A percentile compares a stretch with the other conserved stretches of the same genome.
Evolutionary conservation across 2,888 invertebrate genomes (phyloP).

Genomic region (Drosophila flavopinicola): DNA sequence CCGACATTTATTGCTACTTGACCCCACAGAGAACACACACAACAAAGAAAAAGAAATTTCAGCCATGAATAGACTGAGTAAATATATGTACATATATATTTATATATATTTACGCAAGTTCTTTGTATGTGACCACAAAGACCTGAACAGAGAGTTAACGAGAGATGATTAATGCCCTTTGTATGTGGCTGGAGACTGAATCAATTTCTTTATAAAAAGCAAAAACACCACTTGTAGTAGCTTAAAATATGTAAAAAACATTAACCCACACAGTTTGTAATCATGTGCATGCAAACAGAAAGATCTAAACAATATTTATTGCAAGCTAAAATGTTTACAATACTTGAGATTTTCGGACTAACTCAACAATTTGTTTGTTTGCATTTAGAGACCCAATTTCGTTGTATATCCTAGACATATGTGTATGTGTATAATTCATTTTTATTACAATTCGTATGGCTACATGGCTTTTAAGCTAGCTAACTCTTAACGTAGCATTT

Average conservation of each 20-base stretch:
- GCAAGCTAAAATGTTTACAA: conserved; percentile 32
- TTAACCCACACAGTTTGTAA: background rate
- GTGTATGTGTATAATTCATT: conserved; percentile 12
- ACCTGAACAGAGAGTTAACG: background rate
- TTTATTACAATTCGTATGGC: conserved; percentile 61
- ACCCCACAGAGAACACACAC: conserved; percentile 6
- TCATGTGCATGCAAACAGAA: background rate
- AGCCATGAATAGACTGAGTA: background rate
- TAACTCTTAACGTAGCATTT: conserved; percentile 40
- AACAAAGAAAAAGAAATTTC: conserved; percentile 20
- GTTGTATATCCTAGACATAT: background rate
- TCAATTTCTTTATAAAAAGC: conserved; percentile 4
- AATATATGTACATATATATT: conserved; percentile 7
- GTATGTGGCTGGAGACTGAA: background rate
- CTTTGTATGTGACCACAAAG: conserved; percentile 33
- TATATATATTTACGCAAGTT: background rate
- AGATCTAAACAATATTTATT: conserved; percentile 21
- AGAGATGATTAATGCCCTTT: conserved; percentile 36
- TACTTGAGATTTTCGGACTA: conserved; percentile 24
- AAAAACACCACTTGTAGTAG: background rate
- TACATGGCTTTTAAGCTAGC: conserved; percentile 49
- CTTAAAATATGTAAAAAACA: background rate
- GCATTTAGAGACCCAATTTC: conserved; percentile 4
- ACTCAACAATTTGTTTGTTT: conserved; percentile 16
- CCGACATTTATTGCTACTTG: conserved; percentile 22